Conservation (phyloP, 2,113 vertebrate genomes). For the Oplegnathus fasciatus region DNA sequence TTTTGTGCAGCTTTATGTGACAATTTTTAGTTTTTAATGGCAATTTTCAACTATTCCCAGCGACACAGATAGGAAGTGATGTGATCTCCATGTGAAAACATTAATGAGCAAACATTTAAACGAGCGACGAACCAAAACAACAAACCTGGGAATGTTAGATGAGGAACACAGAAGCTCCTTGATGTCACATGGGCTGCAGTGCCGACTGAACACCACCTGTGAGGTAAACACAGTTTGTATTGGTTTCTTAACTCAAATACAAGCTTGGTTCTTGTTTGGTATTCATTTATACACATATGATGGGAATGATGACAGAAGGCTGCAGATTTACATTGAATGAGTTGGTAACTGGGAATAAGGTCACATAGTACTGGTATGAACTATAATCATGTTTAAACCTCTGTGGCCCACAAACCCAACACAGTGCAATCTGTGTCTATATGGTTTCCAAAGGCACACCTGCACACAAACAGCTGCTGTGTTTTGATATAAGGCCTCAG, state of each 20-base stretch:
- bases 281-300: neutral
- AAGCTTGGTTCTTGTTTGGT: neutral
- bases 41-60: neutral
- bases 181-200: constrained; percentile 87
- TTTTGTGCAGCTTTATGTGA: neutral
- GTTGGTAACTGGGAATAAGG: neutral
- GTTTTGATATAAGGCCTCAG: constrained; percentile 30
- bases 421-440: neutral
- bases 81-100: neutral
- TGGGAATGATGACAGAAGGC: neutral
- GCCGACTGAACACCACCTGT: constrained; percentile 86
- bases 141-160: constrained; percentile 85
- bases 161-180: constrained; percentile 87
- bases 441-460: constrained; percentile 25
- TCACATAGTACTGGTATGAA: neutral
- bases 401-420: neutral
- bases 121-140: neutral
- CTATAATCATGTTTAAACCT: neutral
- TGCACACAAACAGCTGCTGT: constrained; percentile 53
- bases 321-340: neutral
- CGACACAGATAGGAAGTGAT: neutral
- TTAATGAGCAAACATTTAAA: neutral
- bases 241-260: neutral
- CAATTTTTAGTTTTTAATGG: neutral
- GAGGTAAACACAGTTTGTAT: constrained; percentile 15